phyloP scores from a whole-genome alignment of 2,113 vertebrate genomes.

The Noturus placidus region DNA sequence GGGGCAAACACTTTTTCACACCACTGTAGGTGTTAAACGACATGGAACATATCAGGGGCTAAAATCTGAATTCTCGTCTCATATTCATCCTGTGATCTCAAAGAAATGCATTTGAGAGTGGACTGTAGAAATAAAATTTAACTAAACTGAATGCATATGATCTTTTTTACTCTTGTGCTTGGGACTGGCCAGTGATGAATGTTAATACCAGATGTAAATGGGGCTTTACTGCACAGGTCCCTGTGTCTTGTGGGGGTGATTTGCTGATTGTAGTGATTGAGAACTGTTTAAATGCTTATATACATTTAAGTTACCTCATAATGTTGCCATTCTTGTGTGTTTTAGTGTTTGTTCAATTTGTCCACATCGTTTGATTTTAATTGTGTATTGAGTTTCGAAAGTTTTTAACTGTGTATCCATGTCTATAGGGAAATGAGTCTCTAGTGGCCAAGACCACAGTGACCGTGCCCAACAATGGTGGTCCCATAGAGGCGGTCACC shows the following conservation, averaged over 20 bases:
- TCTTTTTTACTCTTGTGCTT: background rate
- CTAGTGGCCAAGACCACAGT: slow-evolving; percentile 92
- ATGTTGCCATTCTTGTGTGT: background rate
- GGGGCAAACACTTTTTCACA: no score
- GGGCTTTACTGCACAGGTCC: background rate
- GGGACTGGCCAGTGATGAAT: background rate
- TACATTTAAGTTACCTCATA: background rate
- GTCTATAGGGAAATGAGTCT: slow-evolving; percentile 84
- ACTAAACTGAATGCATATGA: background rate
- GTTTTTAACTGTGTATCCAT: background rate
- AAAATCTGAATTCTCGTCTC: no score
- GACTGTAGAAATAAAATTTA: no score
- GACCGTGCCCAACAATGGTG: slow-evolving; percentile 85
- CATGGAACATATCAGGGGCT: no score
- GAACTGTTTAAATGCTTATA: background rate
- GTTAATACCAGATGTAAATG: background rate
- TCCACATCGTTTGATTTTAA: background rate
- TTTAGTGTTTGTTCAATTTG: background rate
- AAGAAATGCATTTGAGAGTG: no score
- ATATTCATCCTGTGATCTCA: no score
- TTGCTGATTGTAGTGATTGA: background rate
- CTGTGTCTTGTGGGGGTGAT: background rate
- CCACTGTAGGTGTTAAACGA: no score
- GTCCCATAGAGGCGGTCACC: slow-evolving; percentile 89
- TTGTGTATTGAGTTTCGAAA: background rate